Evolutionary conservation across 2,888 invertebrate genomes (phyloP).

Genomic region (Mythimna loreyi): DNA sequence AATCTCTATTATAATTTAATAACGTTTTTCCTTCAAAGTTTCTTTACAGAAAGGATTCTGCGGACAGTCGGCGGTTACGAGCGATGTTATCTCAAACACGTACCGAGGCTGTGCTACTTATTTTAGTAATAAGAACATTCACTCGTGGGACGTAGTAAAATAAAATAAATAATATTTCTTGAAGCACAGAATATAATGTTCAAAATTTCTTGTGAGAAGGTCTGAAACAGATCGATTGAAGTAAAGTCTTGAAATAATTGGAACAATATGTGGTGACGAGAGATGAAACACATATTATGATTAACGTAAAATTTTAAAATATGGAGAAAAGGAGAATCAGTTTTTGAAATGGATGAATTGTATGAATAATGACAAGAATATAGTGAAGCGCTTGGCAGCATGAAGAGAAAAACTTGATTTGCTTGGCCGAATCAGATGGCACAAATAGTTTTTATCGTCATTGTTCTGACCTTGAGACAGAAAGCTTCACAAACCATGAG

Average conservation of each 20-base stretch:
- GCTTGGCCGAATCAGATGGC: too few species aligned
- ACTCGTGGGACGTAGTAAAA: conserved; percentile 22
- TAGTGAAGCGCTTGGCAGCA: neutral
- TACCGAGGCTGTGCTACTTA: conserved; percentile 33
- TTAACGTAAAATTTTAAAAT: too few species aligned
- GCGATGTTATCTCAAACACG: conserved; percentile 51
- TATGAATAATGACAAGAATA: neutral
- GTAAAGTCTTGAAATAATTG: neutral
- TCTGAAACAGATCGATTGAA: neutral
- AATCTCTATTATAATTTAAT: conserved; percentile 50
- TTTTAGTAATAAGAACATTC: conserved; percentile 43
- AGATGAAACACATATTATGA: neutral
- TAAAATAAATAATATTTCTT: conserved; percentile 34
- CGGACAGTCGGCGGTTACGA: conserved; percentile 17
- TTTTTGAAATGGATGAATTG: too few species aligned
- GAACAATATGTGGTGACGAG: neutral
- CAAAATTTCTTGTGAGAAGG: neutral
- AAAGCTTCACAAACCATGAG: neutral
- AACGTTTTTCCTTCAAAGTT: conserved; percentile 50
- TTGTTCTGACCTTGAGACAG: neutral
- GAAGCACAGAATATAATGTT: conserved; percentile 10
- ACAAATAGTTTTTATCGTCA: neutral
- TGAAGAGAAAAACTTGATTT: neutral
- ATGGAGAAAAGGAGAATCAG: too few species aligned
- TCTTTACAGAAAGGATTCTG: conserved; percentile 47